Evolutionary conservation across 2,888 invertebrate genomes (phyloP).

Genomic region (Ecdyonurus torrentis): DNA sequence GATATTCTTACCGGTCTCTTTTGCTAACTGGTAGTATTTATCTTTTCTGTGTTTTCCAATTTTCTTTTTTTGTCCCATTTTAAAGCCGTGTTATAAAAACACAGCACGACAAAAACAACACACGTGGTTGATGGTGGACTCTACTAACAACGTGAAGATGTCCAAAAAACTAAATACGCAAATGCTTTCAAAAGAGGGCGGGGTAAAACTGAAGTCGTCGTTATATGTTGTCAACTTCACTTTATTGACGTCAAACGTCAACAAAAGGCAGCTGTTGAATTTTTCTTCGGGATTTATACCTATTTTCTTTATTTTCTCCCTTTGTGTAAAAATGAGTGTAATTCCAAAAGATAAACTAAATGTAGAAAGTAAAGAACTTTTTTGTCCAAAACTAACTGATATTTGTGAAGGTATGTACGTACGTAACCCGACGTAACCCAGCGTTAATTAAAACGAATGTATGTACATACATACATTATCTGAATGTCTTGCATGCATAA

Average conservation of each 20-base stretch:
- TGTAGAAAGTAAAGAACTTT: slow-evolving; percentile 36
- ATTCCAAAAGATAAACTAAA: background rate
- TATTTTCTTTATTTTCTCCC: background rate
- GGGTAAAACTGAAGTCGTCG: no score
- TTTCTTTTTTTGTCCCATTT: slow-evolving; percentile 91
- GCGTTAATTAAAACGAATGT: no score
- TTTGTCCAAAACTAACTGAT: slow-evolving; percentile 44
- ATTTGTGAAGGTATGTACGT: slow-evolving; percentile 39
- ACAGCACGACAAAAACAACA: no score
- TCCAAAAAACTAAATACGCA: background rate
- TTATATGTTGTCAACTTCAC: background rate
- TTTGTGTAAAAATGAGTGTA: background rate
- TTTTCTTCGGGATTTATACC: background rate
- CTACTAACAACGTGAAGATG: background rate
- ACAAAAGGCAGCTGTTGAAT: no score
- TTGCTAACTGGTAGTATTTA: slow-evolving; percentile 96
- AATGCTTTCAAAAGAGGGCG: no score
- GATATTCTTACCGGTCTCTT: slow-evolving; percentile 71
- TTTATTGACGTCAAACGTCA: no score
- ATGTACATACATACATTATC: background rate
- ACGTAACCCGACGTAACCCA: slow-evolving; percentile 7
- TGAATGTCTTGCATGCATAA: background rate
- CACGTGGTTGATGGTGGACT: background rate
- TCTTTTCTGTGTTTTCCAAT: slow-evolving; percentile 96
- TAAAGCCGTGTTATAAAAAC: slow-evolving; percentile 17